A percentile compares a stretch with the other conserved stretches of the same genome.
These are phyloP conservation scores for Prionchulus punctatus DNA, from an alignment of 2,888 invertebrate genomes.

Conservation along the genomic window DNA sequence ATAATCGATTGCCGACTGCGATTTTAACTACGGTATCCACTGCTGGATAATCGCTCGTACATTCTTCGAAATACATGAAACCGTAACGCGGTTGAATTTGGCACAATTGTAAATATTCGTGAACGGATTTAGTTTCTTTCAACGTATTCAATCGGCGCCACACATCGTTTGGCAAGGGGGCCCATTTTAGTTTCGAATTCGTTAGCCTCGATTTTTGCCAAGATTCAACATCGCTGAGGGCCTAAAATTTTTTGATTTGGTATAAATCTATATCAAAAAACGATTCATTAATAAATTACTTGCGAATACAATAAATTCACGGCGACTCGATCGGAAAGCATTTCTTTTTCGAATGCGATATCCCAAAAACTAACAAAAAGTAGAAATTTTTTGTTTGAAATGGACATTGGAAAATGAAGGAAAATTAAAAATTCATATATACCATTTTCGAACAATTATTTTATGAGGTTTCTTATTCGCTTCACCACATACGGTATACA, in stretches of 20 bases:
- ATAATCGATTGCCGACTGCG: background rate
- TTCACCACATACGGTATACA: background rate
- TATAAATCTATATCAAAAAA: background rate
- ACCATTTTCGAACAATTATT: background rate
- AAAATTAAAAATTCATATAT: background rate
- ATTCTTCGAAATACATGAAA: slow-evolving; percentile 59
- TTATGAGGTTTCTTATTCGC: slow-evolving; percentile 28
- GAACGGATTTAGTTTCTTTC: too few relatives aligned
- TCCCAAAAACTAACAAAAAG: background rate
- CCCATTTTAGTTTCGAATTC: too few relatives aligned
- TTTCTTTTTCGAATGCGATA: background rate
- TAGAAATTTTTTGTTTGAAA: background rate
- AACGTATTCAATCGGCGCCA: too few relatives aligned
- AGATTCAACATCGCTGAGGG: background rate
- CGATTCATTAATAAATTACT: background rate
- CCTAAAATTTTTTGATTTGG: background rate
- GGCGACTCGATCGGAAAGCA: background rate
- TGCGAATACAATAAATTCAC: background rate
- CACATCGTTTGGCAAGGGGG: too few relatives aligned
- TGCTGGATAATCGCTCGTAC: slow-evolving; percentile 56
- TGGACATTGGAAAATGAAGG: background rate
- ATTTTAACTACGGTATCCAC: background rate
- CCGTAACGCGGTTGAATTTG: slow-evolving; percentile 72
- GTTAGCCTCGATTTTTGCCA: background rate
- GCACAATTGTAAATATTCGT: too few relatives aligned